These are phyloP conservation scores for Drosophila cracens DNA, from an alignment of 2,888 invertebrate species.

Conservation along the genomic window DNA sequence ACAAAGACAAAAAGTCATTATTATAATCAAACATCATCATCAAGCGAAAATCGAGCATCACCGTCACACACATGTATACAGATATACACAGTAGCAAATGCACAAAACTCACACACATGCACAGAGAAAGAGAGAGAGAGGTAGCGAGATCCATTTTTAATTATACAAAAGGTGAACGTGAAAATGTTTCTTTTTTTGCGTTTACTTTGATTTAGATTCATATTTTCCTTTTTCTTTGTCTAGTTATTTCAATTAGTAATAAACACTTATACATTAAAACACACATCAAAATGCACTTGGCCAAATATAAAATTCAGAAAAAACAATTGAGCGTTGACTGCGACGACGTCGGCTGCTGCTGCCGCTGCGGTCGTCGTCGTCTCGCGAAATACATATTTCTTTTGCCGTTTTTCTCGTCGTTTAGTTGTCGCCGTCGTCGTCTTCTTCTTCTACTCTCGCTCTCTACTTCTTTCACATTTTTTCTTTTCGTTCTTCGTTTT, in stretches of 20 bases:
- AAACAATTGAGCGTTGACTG: constrained; percentile 77
- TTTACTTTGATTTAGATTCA: constrained; percentile 35
- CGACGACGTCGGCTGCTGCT: constrained; percentile 52
- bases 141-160: constrained; percentile 72
- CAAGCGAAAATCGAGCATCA: constrained; percentile 67
- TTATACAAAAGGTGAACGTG: constrained; percentile 57
- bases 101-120: constrained; percentile 44
- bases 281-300: constrained; percentile 62
- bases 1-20: constrained; percentile 58
- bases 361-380: constrained; percentile 66
- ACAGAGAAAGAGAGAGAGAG: constrained; percentile 9
- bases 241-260: constrained; percentile 69
- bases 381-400: constrained; percentile 83
- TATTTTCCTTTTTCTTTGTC: constrained; percentile 38
- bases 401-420: constrained; percentile 80
- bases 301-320: constrained; percentile 58
- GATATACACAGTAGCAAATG: constrained; percentile 44
- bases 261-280: constrained; percentile 50
- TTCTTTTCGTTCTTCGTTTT: constrained; percentile 66
- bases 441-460: constrained; percentile 64
- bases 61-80: constrained; percentile 37
- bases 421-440: constrained; percentile 64
- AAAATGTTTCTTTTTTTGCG: constrained; percentile 46
- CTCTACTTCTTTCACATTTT: constrained; percentile 80
- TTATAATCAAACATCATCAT: constrained; percentile 74